These are phyloP conservation scores for Chironomus tepperi DNA, from an alignment of 1,140 invertebrate genomes.

Conservation along the genomic window DNA sequence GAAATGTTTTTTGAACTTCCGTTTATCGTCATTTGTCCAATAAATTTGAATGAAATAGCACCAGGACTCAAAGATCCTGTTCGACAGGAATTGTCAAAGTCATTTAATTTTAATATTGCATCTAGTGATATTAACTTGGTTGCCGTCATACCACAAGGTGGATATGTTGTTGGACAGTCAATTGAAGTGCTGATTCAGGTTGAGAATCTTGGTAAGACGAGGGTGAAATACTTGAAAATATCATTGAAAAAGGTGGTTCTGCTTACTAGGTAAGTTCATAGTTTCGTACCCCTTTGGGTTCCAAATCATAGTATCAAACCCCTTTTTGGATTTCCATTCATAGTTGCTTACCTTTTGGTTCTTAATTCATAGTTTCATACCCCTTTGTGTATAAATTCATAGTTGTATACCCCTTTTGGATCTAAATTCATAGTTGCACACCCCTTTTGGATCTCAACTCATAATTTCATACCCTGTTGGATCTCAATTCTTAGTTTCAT, in stretches of 20 bases:
- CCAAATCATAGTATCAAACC: background rate
- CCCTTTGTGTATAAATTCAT: too few species aligned
- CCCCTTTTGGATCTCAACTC: background rate
- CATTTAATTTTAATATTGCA: background rate
- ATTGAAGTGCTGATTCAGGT: background rate
- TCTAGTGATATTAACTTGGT: background rate
- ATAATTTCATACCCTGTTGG: background rate
- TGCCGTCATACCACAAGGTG: background rate
- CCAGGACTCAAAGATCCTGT: background rate
- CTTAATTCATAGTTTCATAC: too few species aligned
- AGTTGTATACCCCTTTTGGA: too few species aligned
- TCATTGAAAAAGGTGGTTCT: background rate
- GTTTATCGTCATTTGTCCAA: background rate
- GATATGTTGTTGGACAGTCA: background rate
- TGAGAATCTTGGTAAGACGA: background rate
- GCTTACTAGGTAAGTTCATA: background rate
- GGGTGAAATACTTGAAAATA: background rate
- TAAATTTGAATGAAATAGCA: background rate
- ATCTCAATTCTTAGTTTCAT: background rate
- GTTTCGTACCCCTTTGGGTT: too few species aligned
- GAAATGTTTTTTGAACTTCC: background rate
- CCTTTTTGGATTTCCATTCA: too few species aligned
- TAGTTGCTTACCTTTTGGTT: too few species aligned
- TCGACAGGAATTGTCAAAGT: background rate
- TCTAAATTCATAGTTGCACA: background rate